These are phyloP conservation scores for Lathronympha strigana DNA, from an alignment of 2,888 invertebrate species.

Conservation along the genomic window DNA sequence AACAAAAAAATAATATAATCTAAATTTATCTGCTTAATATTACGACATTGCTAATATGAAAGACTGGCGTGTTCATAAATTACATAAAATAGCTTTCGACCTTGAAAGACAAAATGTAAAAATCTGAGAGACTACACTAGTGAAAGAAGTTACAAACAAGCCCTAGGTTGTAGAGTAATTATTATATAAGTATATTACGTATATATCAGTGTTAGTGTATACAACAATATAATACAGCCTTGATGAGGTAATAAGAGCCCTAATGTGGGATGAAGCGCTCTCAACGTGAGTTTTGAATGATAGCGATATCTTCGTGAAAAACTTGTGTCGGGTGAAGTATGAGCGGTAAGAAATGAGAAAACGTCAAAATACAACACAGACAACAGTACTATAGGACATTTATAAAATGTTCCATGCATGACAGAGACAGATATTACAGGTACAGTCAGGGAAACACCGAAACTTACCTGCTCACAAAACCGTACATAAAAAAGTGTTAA, in stretches of 20 bases:
- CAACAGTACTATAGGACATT: slow-evolving; percentile 38
- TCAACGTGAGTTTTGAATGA: slow-evolving; percentile 62
- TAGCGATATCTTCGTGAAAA: slow-evolving; percentile 59
- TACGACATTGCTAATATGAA: slow-evolving; percentile 68
- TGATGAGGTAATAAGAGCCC: slow-evolving; percentile 50
- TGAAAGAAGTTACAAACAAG: slow-evolving; percentile 70
- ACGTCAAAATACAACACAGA: slow-evolving; percentile 63
- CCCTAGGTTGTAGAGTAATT: slow-evolving; percentile 64
- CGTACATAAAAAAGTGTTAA: slow-evolving; percentile 53
- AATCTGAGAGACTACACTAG: slow-evolving; percentile 73
- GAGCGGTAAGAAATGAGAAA: slow-evolving; percentile 70
- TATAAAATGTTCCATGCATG: slow-evolving; percentile 70
- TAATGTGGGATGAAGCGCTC: slow-evolving; percentile 64
- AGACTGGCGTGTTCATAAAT: slow-evolving; percentile 71
- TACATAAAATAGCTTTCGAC: slow-evolving; percentile 63
- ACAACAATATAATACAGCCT: slow-evolving; percentile 54
- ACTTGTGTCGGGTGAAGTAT: slow-evolving; percentile 73
- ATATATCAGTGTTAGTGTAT: slow-evolving; percentile 58
- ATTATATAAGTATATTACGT: slow-evolving; percentile 52
- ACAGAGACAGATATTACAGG: slow-evolving; percentile 64
- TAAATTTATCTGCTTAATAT: slow-evolving; percentile 62
- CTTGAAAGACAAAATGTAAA: slow-evolving; percentile 61
- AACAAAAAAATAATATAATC: slow-evolving; percentile 51
- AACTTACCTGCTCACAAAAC: slow-evolving; percentile 72
- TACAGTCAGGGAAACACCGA: slow-evolving; percentile 68